These are phyloP conservation scores for Echinarachnius parma DNA, from an alignment of 53 echinoderm and acorn worm genomes.

Conservation along the genomic window DNA sequence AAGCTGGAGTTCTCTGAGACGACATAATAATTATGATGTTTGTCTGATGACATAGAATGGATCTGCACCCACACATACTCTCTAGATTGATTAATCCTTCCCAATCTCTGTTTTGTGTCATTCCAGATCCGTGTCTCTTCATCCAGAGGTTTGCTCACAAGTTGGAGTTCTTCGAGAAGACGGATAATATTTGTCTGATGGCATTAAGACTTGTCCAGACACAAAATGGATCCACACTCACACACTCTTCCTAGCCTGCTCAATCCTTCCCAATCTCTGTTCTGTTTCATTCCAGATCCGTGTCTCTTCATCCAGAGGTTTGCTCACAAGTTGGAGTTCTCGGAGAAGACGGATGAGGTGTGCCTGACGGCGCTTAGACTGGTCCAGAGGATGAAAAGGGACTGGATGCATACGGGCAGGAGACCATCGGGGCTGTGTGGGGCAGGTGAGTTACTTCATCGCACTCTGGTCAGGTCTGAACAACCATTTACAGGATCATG, in stretches of 20 bases:
- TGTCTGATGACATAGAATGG: too few relatives aligned
- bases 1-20: too few relatives aligned
- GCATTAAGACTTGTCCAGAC: constrained; percentile 85
- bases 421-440: constrained; percentile 95
- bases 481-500: too few relatives aligned
- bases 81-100: too few relatives aligned
- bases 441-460: constrained; percentile 62
- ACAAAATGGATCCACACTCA: too few relatives aligned
- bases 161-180: constrained; percentile 89
- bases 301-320: constrained; percentile 93
- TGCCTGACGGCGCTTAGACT: constrained; percentile 84
- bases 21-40: too few relatives aligned
- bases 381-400: constrained; percentile 90
- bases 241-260: too few relatives aligned
- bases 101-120: not conserved
- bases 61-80: too few relatives aligned
- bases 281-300: constrained; percentile 63
- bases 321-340: constrained; percentile 96
- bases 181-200: constrained; percentile 81
- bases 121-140: constrained; percentile 88
- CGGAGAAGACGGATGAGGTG: constrained; percentile 82
- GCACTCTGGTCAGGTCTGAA: too few relatives aligned
- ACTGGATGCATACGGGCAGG: constrained; percentile 97
- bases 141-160: constrained; percentile 97
- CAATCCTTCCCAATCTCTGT: not conserved